Percentiles rank a stretch among this genome's conserved stretches.
Evolutionary conservation across 92 coral and sea anemone genomes (phyloP).

Genomic region (Parazoanthus atlanticus): DNA sequence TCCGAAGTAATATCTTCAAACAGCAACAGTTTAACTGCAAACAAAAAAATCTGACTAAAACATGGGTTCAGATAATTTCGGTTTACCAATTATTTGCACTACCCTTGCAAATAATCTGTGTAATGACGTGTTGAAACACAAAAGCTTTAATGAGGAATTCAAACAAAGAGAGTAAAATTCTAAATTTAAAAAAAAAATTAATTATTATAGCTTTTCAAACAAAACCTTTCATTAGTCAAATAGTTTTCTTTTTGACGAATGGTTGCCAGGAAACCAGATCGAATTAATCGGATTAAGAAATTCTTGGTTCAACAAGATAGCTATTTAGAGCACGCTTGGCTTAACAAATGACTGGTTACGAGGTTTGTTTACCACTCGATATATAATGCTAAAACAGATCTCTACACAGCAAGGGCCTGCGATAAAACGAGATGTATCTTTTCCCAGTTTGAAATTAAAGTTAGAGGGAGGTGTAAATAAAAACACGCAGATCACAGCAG

Average conservation of each 20-base stretch:
- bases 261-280: constrained; percentile 22
- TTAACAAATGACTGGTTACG: neutral
- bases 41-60: neutral
- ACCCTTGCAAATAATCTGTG: neutral
- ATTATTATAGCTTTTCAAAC: neutral
- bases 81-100: neutral
- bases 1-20: too few species aligned
- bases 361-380: neutral
- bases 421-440: neutral
- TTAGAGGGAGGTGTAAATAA: neutral
- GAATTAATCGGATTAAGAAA: neutral
- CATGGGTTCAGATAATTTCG: neutral
- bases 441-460: neutral
- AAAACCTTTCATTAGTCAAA: neutral
- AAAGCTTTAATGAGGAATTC: neutral
- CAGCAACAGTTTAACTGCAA: neutral
- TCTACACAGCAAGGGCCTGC: neutral
- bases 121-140: neutral
- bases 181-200: too few species aligned
- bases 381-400: neutral
- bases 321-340: constrained; percentile 2
- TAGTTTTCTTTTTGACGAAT: neutral
- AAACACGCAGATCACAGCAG: neutral
- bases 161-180: neutral
- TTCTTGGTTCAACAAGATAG: neutral